Base-by-base conservation (phyloP, 2,797 vertebrate genomes). In the Clarias platycephalus region DNA sequence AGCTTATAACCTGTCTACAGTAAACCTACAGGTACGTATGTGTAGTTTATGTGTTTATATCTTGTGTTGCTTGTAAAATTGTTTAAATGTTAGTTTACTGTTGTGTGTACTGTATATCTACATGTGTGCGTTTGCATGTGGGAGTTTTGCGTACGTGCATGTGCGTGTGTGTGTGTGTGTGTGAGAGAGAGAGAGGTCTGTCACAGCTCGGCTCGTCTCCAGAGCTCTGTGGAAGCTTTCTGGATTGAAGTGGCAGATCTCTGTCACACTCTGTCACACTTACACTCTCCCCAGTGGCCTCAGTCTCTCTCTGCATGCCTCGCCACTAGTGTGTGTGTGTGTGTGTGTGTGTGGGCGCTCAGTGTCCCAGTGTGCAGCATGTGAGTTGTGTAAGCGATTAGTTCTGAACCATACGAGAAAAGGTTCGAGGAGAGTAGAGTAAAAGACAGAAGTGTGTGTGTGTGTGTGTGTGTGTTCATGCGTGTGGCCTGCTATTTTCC, bases 211-310 rank as follows among this genome's bases (percentile, higher is more conserved):
- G 22, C 44, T 82, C 28, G 72, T 89, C 89, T 88, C 86, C 64
- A 26, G 87, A 78, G 70, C 12, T 58, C 83, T 82, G 53, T 26
- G 67, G 78, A 84, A 88, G 89, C 85, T 90, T 87, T 90, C 87
- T 88, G 87, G 85, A 86, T 72, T 62, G 40, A 79, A 86, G 77
- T 89, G 87, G 84, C 81, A 76, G 85, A 88, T 88, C 89, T 89
- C 89, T 88, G 84, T 89, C 87, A 88, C 89, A 87, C 84, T 74
- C 87, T 87, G 62, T 87, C 81, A 87, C 71, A 87, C 86, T 85
- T 75, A 58, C 84, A 87, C 78, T n/a, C 85, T 87, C 82, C 82
- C 82, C 71, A 63, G 79, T 79, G 72, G 89, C 83, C 81, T 72
- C 31, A 31, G 71, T 81, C 84, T 87, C 78, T 90, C 81, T 86